Conservation (phyloP, 2,797 vertebrate species). For the Rhabdomys pumilio region DNA sequence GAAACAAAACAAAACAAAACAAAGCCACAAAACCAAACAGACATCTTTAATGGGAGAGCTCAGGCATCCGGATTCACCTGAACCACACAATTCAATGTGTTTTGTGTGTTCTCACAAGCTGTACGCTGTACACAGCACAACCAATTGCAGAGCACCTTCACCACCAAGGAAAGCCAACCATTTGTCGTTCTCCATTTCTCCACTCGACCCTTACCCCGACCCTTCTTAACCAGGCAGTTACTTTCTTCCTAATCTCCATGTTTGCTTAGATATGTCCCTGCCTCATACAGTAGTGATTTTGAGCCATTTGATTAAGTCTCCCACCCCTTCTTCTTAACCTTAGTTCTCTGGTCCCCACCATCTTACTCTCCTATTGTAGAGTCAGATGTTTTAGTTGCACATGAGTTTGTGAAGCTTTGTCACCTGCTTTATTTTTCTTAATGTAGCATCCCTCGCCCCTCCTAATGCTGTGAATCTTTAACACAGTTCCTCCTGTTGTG, state of each 20-base stretch:
- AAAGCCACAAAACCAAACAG: not conserved
- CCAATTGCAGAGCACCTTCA: not conserved
- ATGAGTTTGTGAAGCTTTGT: not conserved
- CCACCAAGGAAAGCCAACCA: not conserved
- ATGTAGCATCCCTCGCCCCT: not conserved
- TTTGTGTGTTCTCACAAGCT: not conserved
- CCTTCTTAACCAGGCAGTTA: not conserved
- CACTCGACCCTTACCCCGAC: not conserved
- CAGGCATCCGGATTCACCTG: not conserved
- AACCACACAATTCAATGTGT: not conserved
- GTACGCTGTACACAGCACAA: not conserved
- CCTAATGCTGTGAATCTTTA: not conserved
- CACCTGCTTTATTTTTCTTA: not conserved
- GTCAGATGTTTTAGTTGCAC: not conserved
- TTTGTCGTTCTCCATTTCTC: not conserved
- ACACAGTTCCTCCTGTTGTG: not conserved
- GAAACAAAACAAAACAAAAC: not conserved
- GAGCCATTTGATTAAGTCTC: not conserved
- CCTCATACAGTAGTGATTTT: not conserved
- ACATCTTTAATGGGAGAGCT: not conserved
- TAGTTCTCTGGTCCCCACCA: not conserved
- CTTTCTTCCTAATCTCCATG: not conserved
- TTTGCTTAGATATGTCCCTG: no score
- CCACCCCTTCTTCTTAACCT: not conserved
- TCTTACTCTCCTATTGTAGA: not conserved